Evolutionary conservation across 23 tunicate genomes (phyloP).

Genomic region (Trididemnum clinides): DNA sequence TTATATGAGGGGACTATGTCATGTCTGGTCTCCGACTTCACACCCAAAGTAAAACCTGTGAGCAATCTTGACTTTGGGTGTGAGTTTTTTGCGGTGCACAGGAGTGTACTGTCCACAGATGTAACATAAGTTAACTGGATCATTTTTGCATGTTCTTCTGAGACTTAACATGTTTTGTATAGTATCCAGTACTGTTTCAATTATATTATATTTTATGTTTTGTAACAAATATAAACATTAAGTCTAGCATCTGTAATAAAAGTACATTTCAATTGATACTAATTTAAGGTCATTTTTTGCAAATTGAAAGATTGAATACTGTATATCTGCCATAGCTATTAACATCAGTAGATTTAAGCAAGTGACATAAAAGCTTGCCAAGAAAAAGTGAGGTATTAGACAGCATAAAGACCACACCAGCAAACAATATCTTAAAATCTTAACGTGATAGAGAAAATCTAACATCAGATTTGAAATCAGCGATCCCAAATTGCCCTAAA

Average conservation of each 20-base stretch:
- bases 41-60: too few species aligned
- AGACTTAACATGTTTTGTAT: too few species aligned
- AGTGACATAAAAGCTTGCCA: neutral
- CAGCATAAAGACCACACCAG: neutral
- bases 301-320: neutral
- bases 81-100: neutral
- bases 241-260: too few species aligned
- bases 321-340: neutral
- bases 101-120: neutral
- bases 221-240: neutral
- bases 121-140: neutral
- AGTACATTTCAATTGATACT: too few species aligned
- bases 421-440: neutral
- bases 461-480: too few species aligned
- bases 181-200: neutral
- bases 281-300: neutral
- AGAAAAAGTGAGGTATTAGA: neutral
- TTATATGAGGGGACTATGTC: neutral
- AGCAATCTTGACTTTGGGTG: neutral
- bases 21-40: neutral
- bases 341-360: neutral
- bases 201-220: neutral
- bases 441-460: too few species aligned
- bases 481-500: too few species aligned
- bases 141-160: neutral